A percentile compares a stretch with the other conserved stretches of the same genome.
Conservation (phyloP, 2,888 invertebrate species). For the Therioaphis trifolii region DNA sequence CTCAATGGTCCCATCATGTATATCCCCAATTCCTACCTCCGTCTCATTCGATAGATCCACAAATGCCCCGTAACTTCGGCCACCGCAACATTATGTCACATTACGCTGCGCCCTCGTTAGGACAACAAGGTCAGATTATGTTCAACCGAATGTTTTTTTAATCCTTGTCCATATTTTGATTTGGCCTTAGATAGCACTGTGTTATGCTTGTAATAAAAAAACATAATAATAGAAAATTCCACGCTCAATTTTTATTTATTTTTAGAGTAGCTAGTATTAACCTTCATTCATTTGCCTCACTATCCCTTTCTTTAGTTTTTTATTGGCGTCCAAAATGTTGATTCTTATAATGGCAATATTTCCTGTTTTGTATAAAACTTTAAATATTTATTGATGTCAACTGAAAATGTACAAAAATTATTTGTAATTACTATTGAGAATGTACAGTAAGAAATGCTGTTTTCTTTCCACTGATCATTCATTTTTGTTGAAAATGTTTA, state of each 20-base stretch:
- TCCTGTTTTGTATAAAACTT: no score
- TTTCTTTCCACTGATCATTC: no score
- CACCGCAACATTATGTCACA: constrained; percentile 62
- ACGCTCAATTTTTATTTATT: constrained; percentile 38
- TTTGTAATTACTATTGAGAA: no score
- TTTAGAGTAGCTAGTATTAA: constrained; percentile 44
- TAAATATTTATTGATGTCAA: neutral
- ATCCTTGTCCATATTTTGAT: constrained; percentile 63
- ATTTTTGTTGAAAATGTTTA: no score
- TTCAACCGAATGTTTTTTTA: constrained; percentile 55
- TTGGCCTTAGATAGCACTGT: constrained; percentile 51
- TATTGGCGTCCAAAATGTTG: neutral
- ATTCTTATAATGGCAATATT: neutral
- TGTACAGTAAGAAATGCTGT: no score
- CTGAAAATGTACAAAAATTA: no score
- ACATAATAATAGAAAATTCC: constrained; percentile 15
- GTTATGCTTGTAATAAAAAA: constrained; percentile 43
- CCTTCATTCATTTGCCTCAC: constrained; percentile 33
- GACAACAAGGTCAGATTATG: constrained; percentile 62
- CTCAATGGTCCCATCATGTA: constrained; percentile 95
- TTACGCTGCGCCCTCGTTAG: constrained; percentile 61
- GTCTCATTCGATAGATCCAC: constrained; percentile 74
- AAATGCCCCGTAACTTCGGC: constrained; percentile 61
- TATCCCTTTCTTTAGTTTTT: constrained; percentile 6
- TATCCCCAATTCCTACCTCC: constrained; percentile 94